Evolutionary conservation across 2,797 vertebrate species (phyloP).

Genomic region (Dromococcyx pavoninus): DNA sequence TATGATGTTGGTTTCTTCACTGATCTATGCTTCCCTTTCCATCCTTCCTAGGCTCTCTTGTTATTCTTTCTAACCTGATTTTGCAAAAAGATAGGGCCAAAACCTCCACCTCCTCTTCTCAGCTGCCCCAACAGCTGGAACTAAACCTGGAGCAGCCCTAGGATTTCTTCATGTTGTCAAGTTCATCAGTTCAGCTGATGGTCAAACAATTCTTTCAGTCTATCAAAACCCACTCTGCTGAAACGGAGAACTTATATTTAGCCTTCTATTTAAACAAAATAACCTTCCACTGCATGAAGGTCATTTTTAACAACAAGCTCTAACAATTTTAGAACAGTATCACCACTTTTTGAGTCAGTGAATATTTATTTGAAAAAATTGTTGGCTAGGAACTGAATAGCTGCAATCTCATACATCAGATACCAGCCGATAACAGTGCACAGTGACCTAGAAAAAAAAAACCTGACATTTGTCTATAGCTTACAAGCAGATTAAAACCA

Average conservation of each 20-base stretch:
- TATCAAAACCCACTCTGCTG: neutral
- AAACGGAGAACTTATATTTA: slow-evolving; percentile 12
- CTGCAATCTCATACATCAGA: neutral
- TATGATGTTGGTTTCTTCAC: neutral
- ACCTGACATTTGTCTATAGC: neutral
- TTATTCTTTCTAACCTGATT: neutral
- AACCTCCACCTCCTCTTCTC: neutral
- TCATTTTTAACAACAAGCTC: slow-evolving; percentile 38
- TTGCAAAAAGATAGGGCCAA: neutral
- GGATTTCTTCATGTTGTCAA: neutral
- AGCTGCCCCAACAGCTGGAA: neutral
- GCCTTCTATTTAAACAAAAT: slow-evolving; percentile 22
- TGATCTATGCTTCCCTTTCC: neutral
- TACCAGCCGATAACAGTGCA: neutral
- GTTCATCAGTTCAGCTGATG: neutral
- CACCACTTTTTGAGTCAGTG: neutral
- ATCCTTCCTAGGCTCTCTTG: neutral
- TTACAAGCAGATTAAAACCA: neutral
- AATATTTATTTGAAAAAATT: neutral
- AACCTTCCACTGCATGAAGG: slow-evolving; percentile 27
- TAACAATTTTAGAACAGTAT: neutral
- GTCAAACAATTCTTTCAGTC: neutral
- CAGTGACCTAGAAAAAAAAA: slow-evolving; percentile 31
- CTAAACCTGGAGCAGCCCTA: neutral
- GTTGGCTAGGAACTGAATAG: neutral